Base-by-base conservation (phyloP, 2,888 invertebrate genomes). In the Idaea aversata region DNA sequence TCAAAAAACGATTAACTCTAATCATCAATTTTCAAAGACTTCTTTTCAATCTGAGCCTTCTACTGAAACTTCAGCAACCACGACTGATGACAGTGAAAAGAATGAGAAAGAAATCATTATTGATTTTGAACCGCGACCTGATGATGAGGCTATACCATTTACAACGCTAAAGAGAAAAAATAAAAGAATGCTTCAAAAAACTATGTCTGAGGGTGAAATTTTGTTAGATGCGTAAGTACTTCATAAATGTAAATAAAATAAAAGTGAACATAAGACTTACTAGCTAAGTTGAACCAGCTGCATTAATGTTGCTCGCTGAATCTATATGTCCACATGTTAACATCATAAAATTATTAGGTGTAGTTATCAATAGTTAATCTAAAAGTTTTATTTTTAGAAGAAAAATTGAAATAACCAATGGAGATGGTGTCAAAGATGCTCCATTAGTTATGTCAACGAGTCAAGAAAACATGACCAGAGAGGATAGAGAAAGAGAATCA, bases 31-130 rank as follows among this genome's bases (percentile, higher is more conserved):
- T 71, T 93, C 93, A 35, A 93, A 93, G 83, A 90, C 93, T 58
- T 89, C 93, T 5, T 90, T 93, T 63, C 93, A 93, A 84, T 93
- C 93, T n/a, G 93, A 93, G 73, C 90, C 91, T 68, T 93, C 93
- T 0, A 93, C 93, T 57, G 93, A 93, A 82, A 93, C 92, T 57
- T 93, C 93, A 7, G 91, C 87, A 4, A 93, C 93, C 3, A 93
- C 93, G 13, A 93, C 93, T 25, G 93, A 92, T 70, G 93, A 93
- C 61, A 93, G 94, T 82, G 93, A 94, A 71, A 94, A 95, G 75
- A 95, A 95, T 77, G 96, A 96, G 82, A 95, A 95, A 75, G 97
- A 97, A 88, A 97, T 97, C 66, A 95, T 97, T 70, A 97, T 97
- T 73, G 97, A 97, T 83, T 97, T 97, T 83, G 97, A 97, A 87